These are phyloP conservation scores for Pseudorasbora parva DNA, from an alignment of 2,113 vertebrate species.

Conservation along the genomic window DNA sequence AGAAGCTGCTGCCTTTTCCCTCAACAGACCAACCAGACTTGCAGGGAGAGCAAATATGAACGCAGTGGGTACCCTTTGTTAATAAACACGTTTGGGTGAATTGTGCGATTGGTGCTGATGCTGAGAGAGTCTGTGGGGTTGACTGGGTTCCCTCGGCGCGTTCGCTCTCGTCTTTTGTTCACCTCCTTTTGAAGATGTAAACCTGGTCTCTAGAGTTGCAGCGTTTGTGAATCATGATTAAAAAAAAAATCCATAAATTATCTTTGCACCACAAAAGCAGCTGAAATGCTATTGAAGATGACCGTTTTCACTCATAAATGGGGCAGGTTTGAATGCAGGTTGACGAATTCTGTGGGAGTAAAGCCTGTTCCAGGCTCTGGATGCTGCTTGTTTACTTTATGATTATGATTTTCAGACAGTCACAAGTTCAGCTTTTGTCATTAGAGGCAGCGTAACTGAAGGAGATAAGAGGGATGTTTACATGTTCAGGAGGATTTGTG, in stretches of 20 bases:
- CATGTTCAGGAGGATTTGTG: conserved; percentile 16
- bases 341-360: conserved; percentile 18
- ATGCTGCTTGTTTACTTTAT: not conserved
- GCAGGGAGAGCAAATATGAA: conserved; percentile 52
- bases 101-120: conserved; percentile 9
- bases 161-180: conserved; percentile 41
- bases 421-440: conserved; percentile 47
- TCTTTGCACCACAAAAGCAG: conserved; percentile 29
- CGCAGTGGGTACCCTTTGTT: conserved; percentile 56
- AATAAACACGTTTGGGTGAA: conserved; percentile 61
- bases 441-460: conserved; percentile 17
- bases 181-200: conserved; percentile 53
- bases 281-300: conserved; percentile 53
- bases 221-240: conserved; percentile 43
- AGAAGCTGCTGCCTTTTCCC: conserved; percentile 57
- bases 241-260: conserved; percentile 52
- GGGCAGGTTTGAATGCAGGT: not conserved
- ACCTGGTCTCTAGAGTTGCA: conserved; percentile 19
- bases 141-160: conserved; percentile 35
- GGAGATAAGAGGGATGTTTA: conserved; percentile 29
- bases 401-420: conserved; percentile 31
- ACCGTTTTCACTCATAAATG: conserved; percentile 28
- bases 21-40: conserved; percentile 46
- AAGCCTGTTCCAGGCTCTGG: conserved; percentile 9
- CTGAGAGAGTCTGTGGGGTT: conserved; percentile 4